phyloP scores from a whole-genome alignment of 2,113 vertebrate genomes.

The Neodontobutis hainanensis region DNA sequence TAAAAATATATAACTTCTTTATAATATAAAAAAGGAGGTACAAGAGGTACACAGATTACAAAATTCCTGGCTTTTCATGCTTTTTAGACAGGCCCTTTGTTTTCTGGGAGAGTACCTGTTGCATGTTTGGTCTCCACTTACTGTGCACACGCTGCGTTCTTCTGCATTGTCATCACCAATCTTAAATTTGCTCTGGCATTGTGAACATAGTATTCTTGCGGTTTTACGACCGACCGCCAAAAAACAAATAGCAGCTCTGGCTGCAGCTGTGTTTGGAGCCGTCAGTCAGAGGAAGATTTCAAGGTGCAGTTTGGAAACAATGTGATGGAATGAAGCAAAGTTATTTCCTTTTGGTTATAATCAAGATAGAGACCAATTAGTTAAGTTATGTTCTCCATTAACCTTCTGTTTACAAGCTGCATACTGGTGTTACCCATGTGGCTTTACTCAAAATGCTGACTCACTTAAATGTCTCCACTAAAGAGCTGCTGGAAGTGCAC shows the following conservation, averaged over 20 bases:
- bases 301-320: constrained; percentile 46
- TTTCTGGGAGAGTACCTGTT: constrained; percentile 7
- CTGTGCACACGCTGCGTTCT: constrained; percentile 10
- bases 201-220: constrained; percentile 64
- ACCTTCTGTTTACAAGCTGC: constrained; percentile 9
- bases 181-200: constrained; percentile 64
- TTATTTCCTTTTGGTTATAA: constrained; percentile 9
- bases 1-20: no score
- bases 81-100: background rate
- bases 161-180: constrained; percentile 61
- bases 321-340: background rate
- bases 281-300: constrained; percentile 43
- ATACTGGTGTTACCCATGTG: constrained; percentile 6
- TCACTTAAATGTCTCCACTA: constrained; percentile 21
- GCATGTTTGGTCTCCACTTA: constrained; percentile 32
- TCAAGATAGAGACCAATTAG: constrained; percentile 20
- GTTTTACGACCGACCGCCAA: constrained; percentile 46
- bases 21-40: no score
- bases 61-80: no score
- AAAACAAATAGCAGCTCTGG: constrained; percentile 63
- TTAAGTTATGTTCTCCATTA: constrained; percentile 26
- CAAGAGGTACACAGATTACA: no score
- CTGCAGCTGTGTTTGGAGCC: constrained; percentile 40
- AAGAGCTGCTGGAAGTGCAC: constrained; percentile 25
- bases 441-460: constrained; percentile 43